Evolutionary conservation across 2,888 invertebrate species (phyloP).

Genomic region (Melieria omissa): DNA sequence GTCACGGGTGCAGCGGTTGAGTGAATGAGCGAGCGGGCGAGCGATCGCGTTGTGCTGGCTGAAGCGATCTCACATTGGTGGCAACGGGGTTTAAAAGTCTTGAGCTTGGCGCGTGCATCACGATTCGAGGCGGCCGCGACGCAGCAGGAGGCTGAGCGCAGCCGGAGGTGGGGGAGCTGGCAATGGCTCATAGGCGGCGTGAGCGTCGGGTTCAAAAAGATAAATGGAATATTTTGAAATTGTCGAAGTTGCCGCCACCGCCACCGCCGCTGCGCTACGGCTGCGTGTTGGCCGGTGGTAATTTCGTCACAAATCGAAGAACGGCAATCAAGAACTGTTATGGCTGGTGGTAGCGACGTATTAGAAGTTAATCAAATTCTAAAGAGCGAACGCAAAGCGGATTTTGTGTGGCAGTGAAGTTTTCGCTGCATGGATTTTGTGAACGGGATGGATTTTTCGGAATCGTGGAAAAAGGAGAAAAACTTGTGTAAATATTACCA

Average conservation of each 20-base stretch:
- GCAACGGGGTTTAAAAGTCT: conserved; percentile 35
- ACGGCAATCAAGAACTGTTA: background rate
- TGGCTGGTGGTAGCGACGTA: background rate
- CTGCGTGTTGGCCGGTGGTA: background rate
- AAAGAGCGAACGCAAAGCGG: no score
- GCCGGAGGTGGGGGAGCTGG: conserved; percentile 5
- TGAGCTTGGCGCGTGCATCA: conserved; percentile 41
- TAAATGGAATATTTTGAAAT: conserved; percentile 20
- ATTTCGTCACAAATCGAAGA: no score
- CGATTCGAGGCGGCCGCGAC: conserved; percentile 27
- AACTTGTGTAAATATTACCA: no score
- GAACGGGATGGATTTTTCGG: no score
- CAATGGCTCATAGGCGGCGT: background rate
- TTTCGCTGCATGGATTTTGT: no score
- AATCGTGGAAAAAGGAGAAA: no score
- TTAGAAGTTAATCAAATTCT: no score
- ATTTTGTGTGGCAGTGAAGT: no score
- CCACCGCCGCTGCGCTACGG: background rate
- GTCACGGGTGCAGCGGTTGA: no score
- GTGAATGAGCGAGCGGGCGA: no score
- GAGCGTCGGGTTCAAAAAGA: conserved; percentile 12
- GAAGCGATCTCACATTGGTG: background rate
- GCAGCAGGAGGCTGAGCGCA: conserved; percentile 18
- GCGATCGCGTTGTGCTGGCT: no score
- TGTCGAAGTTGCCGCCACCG: background rate